These are phyloP conservation scores for Calameuta pallipes DNA, from an alignment of 2,888 invertebrate genomes.

Conservation along the genomic window DNA sequence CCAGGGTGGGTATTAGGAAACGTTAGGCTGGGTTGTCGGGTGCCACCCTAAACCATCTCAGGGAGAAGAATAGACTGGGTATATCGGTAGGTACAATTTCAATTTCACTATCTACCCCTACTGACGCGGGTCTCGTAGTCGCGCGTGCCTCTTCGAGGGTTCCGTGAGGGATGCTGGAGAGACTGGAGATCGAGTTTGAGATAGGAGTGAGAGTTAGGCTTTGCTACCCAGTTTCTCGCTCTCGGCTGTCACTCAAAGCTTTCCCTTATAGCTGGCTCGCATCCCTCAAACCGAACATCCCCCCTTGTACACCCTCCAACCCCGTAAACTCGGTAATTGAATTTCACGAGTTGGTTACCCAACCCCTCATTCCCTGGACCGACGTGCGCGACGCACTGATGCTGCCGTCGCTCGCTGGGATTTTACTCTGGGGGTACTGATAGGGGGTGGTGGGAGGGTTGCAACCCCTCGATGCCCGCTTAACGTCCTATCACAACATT, in stretches of 20 bases:
- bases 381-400: slow-evolving; percentile 8
- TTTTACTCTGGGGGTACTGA: slow-evolving; percentile 19
- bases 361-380: slow-evolving; percentile 37
- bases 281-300: neutral
- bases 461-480: slow-evolving; percentile 50
- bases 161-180: slow-evolving; percentile 13
- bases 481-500: slow-evolving; percentile 53
- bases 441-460: slow-evolving; percentile 22
- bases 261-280: slow-evolving; percentile 13
- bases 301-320: slow-evolving; percentile 31
- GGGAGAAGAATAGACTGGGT: slow-evolving; percentile 10
- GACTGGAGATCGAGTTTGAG: slow-evolving; percentile 11
- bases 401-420: slow-evolving; percentile 18
- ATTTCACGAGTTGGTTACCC: slow-evolving; percentile 67
- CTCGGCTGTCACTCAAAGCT: slow-evolving; percentile 61
- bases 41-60: neutral
- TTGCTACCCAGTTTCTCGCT: slow-evolving; percentile 53
- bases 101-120: slow-evolving; percentile 57
- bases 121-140: slow-evolving; percentile 31
- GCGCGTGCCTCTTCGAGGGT: neutral
- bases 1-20: neutral
- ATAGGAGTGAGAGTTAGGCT: slow-evolving; percentile 24
- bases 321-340: slow-evolving; percentile 64
- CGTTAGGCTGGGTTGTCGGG: neutral
- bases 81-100: slow-evolving; percentile 52